Evolutionary conservation across 2,797 vertebrate species (phyloP), one percentile per base, ranked within the genome.

Genomic region (Knipowitschia caucasica): DNA sequence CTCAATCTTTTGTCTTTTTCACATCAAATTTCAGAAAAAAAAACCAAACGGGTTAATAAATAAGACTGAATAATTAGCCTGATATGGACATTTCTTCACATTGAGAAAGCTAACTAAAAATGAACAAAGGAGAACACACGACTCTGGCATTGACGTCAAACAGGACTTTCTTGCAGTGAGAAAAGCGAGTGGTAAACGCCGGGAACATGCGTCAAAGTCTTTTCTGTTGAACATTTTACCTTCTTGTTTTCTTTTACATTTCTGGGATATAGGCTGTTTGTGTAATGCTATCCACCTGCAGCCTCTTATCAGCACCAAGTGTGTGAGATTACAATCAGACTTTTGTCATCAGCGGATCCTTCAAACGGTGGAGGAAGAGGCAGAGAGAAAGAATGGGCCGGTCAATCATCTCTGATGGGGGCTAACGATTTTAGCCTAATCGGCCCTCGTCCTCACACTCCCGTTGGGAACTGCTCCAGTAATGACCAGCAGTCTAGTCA

Each of bases 401-500:
- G 81, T 83, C 83, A 81, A 83, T 83, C 77, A 85, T 79, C 69
- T 80, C 73, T 66, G 82, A 75, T 78, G 69, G 75, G 53, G 27
- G 77, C 72, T 79, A 89, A 87, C 61, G 75, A 86, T 87, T 84
- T 86, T 76, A 69, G 73, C 75, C 62, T 84, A 89, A 87, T 83
- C 83, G 78, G 83, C 80, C 75, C 64, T 76, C 75, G 73, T 82
- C 67, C 84, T 81, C 75, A 66, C 73, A 72, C 71, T 81, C 65
- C 33, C 8, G 36, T 56, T 67, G 66, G 23, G 43, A 54, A 23
- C 39, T 34, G 58, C 0, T 47, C 54, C 66, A 71, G 77, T 80
- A 81, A 85, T 77, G 75, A 69, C 64, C 33, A 60, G 59, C 44
- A 70, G 64, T 83, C 78, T 64, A 80, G 73, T 66, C 74, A n/a